Percentiles rank a stretch among this genome's conserved stretches.
Conservation (phyloP, 2,888 invertebrate genomes). For the Diarsia rubi region DNA sequence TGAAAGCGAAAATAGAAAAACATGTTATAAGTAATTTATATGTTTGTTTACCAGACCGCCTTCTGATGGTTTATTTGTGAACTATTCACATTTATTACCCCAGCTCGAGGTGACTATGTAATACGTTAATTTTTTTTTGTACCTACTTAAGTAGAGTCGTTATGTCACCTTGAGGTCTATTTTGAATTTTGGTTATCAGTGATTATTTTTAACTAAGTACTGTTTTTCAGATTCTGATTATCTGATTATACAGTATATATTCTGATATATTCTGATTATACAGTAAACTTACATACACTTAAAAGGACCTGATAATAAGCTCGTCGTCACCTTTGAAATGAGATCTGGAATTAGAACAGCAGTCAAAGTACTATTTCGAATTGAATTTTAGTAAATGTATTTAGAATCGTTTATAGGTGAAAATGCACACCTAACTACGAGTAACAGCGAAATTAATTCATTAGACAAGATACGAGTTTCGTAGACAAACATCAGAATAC, state of each 20-base stretch:
- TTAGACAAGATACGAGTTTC: slow-evolving; percentile 26
- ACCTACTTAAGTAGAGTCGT: not conserved
- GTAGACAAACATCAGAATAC: slow-evolving; percentile 37
- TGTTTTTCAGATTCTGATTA: no score
- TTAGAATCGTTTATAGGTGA: not conserved
- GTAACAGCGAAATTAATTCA: slow-evolving; percentile 29
- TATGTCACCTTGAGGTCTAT: not conserved
- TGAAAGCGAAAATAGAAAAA: slow-evolving; percentile 46
- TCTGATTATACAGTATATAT: no score
- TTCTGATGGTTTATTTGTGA: slow-evolving; percentile 25
- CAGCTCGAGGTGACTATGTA: not conserved
- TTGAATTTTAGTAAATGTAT: not conserved
- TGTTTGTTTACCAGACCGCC: slow-evolving; percentile 56
- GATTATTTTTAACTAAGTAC: not conserved
- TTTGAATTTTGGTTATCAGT: not conserved
- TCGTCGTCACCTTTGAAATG: not conserved
- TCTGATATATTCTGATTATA: no score
- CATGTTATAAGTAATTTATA: slow-evolving; percentile 55
- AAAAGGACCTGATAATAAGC: not conserved
- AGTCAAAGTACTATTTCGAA: no score
- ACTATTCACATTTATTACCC: slow-evolving; percentile 30
- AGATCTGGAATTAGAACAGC: no score
- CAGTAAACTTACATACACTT: no score
- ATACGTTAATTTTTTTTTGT: slow-evolving; percentile 10
- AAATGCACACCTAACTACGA: not conserved